Base-by-base conservation (phyloP, 2,113 vertebrate genomes). In the Xenus cinereus region DNA sequence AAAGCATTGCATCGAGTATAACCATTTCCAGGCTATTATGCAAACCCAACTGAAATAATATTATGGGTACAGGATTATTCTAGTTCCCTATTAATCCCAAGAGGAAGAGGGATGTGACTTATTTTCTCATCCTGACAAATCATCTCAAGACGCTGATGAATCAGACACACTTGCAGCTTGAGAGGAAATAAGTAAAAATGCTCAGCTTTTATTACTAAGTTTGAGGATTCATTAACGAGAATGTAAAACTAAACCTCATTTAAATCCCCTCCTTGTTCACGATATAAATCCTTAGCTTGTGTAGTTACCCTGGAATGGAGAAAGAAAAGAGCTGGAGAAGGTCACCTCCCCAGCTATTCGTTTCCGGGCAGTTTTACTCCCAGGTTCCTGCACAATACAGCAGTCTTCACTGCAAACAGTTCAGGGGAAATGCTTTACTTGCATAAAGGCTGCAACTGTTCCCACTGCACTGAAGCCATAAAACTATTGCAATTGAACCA, bases 361-460 rank as follows among this genome's bases (percentile, higher is more conserved):
- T 94, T 94, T 93, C 80, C 80, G 80, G n/a, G 80, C 83, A 66
- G 86, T 50, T 89, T 95, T 67, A 62, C 62, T 90, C 84, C 56
- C 74, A 69, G 66, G 69, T 72, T 84, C 86, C 57, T 39, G 66
- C 62, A 96, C 80, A 97, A 82, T 84, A 84, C 69, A 84, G 71
- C 90, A 95, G 81, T 95, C 94, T 97, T 92, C 84, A 37, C 62
- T 71, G 77, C 77, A 92, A 85, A 76, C 0, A 1, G 76, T 93
- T 80, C 54, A 54, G 59, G 84, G 95, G 74, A 95, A 93, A 46
- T 43, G 56, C 59, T 87, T 80, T 45, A 37, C 91, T 73, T 85
- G 74, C 84, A 95, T 95, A 94, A 95, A 95, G 89, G 74, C 89
- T 82, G 46, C 84, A 89, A 95, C 95, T 96, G 91, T 97, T 97